A percentile compares a stretch with the other conserved stretches of the same genome.
Evolutionary conservation across 2,797 vertebrate species (phyloP).

Genomic region (Melanotaenia maccullochi): DNA sequence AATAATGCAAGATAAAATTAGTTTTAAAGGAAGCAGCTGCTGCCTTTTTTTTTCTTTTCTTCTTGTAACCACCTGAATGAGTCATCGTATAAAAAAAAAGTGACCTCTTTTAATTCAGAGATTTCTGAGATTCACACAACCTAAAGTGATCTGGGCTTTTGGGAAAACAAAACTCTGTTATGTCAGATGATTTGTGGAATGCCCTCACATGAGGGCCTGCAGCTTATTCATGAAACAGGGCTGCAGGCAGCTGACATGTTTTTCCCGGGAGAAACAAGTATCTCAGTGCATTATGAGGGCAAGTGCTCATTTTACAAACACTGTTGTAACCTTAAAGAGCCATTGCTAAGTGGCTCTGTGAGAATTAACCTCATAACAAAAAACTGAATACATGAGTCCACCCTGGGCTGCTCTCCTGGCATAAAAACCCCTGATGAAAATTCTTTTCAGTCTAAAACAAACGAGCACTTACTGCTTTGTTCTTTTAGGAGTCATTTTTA

Average conservation of each 20-base stretch:
- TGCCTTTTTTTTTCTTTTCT: constrained; percentile 13
- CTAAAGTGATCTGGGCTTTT: constrained; percentile 10
- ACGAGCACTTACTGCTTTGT: not conserved
- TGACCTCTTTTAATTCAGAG: not conserved
- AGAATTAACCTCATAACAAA: constrained; percentile 8
- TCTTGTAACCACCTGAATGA: not conserved
- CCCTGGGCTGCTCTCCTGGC: not conserved
- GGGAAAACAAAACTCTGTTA: constrained; percentile 39
- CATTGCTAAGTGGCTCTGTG: not conserved
- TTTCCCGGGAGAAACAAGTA: constrained; percentile 25
- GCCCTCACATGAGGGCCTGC: constrained; percentile 48
- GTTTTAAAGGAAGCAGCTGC: not conserved
- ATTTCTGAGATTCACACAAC: constrained; percentile 9
- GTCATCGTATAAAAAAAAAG: not conserved
- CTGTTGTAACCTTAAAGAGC: constrained; percentile 19
- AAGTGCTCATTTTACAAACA: constrained; percentile 15
- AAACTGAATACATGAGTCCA: not conserved
- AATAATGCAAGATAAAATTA: constrained; percentile 15
- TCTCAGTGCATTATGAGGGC: constrained; percentile 43
- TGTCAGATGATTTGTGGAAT: constrained; percentile 40
- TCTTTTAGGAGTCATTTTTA: not conserved
- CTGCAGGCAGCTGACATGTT: constrained; percentile 46
- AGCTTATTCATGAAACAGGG: constrained; percentile 41
- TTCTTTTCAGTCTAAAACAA: constrained; percentile 7
- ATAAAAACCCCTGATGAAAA: constrained; percentile 4